Percentiles rank a stretch among this genome's conserved stretches.
Evolutionary conservation across 64 coral and sea anemone genomes (phyloP).

Genomic region (Cladopsammia gracilis): DNA sequence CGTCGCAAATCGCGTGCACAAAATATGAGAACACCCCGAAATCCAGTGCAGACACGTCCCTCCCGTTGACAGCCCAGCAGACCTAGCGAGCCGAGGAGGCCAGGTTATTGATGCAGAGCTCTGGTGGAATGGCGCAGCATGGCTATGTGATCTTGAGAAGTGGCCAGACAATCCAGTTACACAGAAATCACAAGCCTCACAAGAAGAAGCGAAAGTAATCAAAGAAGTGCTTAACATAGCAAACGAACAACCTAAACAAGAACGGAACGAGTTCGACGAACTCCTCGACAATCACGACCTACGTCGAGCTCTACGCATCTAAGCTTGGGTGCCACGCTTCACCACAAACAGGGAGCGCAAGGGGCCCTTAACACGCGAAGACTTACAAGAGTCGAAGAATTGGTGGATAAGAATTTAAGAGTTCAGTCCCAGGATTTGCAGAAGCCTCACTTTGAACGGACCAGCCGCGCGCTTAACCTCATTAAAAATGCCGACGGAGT

Average conservation of each 20-base stretch:
- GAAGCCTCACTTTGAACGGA: neutral
- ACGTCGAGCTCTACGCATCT: slow-evolving; percentile 1
- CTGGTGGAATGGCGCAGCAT: too few relatives aligned
- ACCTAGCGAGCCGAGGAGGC: too few relatives aligned
- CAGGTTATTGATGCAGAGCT: too few relatives aligned
- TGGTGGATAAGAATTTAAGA: slow-evolving; percentile 61
- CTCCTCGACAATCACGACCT: neutral
- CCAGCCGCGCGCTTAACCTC: slow-evolving; percentile 35
- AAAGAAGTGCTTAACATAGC: slow-evolving; percentile 1
- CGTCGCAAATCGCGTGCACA: too few relatives aligned
- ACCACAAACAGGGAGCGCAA: neutral
- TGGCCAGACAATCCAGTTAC: neutral
- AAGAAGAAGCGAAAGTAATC: slow-evolving; percentile 36
- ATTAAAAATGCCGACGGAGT: slow-evolving; percentile 4
- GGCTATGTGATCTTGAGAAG: neutral
- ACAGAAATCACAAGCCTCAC: neutral
- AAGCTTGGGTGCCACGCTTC: slow-evolving; percentile 19
- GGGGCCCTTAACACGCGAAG: neutral
- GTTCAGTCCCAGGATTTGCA: slow-evolving; percentile 13
- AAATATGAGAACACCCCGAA: too few relatives aligned
- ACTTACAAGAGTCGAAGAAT: neutral
- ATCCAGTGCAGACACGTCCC: too few relatives aligned
- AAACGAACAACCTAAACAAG: neutral
- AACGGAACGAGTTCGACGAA: neutral
- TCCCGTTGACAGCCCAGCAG: too few relatives aligned